These are phyloP conservation scores for Pterois miles DNA, from an alignment of 2,797 vertebrate species.

Conservation along the genomic window DNA sequence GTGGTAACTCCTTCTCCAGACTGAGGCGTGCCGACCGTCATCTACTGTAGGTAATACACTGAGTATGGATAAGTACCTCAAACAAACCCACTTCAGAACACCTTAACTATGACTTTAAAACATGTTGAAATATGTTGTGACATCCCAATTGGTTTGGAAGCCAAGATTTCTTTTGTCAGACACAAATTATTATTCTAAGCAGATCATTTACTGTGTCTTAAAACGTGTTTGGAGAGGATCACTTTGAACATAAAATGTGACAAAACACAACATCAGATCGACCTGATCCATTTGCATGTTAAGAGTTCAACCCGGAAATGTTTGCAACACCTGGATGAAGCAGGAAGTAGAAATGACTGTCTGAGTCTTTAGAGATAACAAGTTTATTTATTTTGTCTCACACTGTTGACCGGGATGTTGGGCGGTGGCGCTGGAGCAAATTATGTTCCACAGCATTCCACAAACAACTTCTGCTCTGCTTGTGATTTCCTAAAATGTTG, in stretches of 20 bases:
- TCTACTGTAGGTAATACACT: too few species aligned
- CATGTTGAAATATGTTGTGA: too few species aligned
- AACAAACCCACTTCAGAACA: too few species aligned
- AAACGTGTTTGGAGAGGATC: neutral
- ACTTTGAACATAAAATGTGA: neutral
- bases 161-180: neutral
- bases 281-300: neutral
- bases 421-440: constrained; percentile 46
- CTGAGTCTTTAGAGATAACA: constrained; percentile 72
- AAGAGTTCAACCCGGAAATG: constrained; percentile 21
- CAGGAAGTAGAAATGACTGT: constrained; percentile 67
- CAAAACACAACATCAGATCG: neutral
- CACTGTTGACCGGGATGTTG: constrained; percentile 48
- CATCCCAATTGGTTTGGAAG: neutral
- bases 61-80: too few species aligned
- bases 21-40: too few species aligned
- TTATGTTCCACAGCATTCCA: constrained; percentile 61
- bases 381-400: constrained; percentile 77
- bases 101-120: too few species aligned
- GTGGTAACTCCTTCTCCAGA: too few species aligned
- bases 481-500: neutral
- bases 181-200: neutral
- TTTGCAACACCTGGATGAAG: constrained; percentile 66
- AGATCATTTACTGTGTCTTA: neutral
- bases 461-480: constrained; percentile 54